Evolutionary conservation across 2,797 vertebrate species (phyloP).

Genomic region (Bryconaethiops microstoma): DNA sequence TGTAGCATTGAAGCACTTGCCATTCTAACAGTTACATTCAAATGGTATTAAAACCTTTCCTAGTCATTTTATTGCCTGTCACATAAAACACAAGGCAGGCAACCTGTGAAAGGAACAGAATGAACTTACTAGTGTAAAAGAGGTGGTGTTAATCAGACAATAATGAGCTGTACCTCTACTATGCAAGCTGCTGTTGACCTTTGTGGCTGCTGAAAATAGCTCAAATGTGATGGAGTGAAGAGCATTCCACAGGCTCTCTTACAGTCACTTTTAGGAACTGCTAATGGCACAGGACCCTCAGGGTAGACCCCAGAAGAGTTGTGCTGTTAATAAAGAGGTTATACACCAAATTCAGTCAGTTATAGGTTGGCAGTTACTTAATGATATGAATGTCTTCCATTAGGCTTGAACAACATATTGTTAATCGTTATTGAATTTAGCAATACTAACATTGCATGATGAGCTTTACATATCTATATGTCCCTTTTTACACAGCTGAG

Average conservation of each 20-base stretch:
- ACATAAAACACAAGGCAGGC: too few relatives aligned
- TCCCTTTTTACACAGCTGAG: too few relatives aligned
- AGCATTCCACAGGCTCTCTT: constrained; percentile 13
- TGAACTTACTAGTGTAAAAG: neutral
- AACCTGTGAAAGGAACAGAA: neutral
- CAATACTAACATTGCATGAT: too few relatives aligned
- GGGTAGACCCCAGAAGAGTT: neutral
- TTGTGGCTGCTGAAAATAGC: constrained; percentile 30
- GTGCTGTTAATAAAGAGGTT: neutral
- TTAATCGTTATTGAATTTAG: neutral
- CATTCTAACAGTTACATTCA: neutral
- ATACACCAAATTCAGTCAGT: neutral
- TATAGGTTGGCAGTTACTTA: neutral
- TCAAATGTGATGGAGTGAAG: neutral
- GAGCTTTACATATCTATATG: too few relatives aligned
- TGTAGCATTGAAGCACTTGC: neutral
- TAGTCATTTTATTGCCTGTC: too few relatives aligned
- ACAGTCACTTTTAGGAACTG: constrained; percentile 7
- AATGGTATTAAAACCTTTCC: too few relatives aligned
- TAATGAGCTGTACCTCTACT: neutral
- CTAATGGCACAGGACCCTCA: neutral
- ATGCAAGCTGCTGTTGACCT: neutral
- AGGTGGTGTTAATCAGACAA: neutral
- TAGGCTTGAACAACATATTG: neutral
- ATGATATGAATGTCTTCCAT: neutral